phyloP scores from a whole-genome alignment of 2,113 vertebrate genomes.

The Malurus elegans region DNA sequence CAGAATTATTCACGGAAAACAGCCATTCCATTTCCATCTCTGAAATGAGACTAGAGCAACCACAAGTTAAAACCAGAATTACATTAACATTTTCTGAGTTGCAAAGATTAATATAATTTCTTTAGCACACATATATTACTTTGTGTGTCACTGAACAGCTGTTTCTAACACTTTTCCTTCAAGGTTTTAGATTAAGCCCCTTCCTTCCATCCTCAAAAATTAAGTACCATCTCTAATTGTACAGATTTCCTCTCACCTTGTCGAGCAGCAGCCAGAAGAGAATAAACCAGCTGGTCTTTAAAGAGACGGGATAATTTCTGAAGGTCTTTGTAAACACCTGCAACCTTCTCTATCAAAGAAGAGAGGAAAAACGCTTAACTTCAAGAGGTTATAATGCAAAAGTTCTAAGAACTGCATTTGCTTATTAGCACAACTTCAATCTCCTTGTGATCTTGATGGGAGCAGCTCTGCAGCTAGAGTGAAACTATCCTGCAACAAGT shows the following conservation, averaged over 20 bases:
- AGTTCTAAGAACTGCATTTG: background rate
- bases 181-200: background rate
- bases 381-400: background rate
- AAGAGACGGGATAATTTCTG: constrained; percentile 87
- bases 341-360: constrained; percentile 72
- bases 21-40: background rate
- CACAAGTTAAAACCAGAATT: background rate
- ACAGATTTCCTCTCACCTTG: constrained; percentile 78
- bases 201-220: background rate
- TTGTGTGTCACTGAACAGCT: background rate
- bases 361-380: background rate
- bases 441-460: background rate
- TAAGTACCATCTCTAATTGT: background rate
- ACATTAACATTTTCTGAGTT: background rate
- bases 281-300: constrained; percentile 92
- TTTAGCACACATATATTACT: background rate
- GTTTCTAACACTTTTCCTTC: background rate
- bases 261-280: constrained; percentile 88
- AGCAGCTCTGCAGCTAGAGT: background rate
- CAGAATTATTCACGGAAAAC: background rate
- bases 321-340: constrained; percentile 82
- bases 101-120: background rate
- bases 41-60: background rate
- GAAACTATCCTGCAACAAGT: background rate
- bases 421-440: background rate